Percentiles rank a stretch among this genome's conserved stretches.
Conservation (phyloP, 2,113 vertebrate species). For the Pollachius pollachius region DNA sequence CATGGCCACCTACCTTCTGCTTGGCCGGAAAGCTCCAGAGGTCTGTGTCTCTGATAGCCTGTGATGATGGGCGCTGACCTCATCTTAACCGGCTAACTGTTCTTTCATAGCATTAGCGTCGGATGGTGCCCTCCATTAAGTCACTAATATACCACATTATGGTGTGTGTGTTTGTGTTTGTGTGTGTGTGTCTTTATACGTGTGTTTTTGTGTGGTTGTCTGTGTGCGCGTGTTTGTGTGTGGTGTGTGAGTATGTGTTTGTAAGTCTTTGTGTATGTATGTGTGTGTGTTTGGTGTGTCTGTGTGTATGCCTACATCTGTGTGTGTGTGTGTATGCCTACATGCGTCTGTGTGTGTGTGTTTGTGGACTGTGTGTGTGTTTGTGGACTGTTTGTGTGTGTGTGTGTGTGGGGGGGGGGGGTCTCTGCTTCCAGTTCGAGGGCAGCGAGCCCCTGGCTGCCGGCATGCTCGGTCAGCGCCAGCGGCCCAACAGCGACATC, state of each 20-base stretch:
- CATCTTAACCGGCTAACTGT: neutral
- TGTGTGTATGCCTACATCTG: neutral
- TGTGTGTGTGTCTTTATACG: neutral
- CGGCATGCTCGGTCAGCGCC: constrained; percentile 86
- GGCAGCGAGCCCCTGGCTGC: constrained; percentile 88
- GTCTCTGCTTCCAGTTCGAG: constrained; percentile 80
- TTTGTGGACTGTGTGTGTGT: too few species aligned
- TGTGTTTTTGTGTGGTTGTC: too few species aligned
- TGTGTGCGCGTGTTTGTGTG: neutral
- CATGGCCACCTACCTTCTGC: constrained; percentile 95
- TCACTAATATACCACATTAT: neutral
- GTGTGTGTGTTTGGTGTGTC: too few species aligned
- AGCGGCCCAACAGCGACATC: constrained; percentile 92
- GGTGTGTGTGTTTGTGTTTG: neutral
- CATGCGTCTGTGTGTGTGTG: constrained; percentile 3
- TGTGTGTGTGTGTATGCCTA: neutral
- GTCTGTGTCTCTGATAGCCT: constrained; percentile 64
- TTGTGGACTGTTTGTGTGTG: constrained; percentile 1
- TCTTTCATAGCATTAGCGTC: neutral
- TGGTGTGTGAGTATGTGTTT: neutral
- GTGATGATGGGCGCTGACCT: neutral
- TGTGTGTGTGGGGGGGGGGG: neutral
- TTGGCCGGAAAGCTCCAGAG: constrained; percentile 94
- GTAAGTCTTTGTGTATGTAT: neutral
- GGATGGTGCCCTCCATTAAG: neutral